Evolutionary conservation across 2,797 vertebrate species (phyloP).

Genomic region (Halcyon badia): DNA sequence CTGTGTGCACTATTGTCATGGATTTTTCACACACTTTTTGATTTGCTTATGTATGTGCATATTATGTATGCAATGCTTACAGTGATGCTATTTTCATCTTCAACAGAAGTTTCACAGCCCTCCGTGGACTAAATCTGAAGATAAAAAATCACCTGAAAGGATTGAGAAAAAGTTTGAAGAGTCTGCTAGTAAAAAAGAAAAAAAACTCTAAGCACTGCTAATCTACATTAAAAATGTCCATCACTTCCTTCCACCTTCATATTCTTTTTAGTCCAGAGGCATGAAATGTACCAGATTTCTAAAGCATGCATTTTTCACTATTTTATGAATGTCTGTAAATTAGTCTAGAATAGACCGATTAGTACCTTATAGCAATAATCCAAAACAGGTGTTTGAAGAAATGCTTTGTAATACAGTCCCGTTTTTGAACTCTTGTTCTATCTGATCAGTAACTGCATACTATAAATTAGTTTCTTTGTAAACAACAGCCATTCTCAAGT

Average conservation of each 20-base stretch:
- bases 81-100: conserved; percentile 23
- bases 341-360: conserved; percentile 72
- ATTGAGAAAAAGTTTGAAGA: conserved; percentile 53
- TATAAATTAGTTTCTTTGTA: conserved; percentile 65
- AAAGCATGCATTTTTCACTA: conserved; percentile 81
- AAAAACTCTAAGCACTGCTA: conserved; percentile 61
- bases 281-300: conserved; percentile 77
- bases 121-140: conserved; percentile 70
- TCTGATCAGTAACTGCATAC: conserved; percentile 45
- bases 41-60: background rate
- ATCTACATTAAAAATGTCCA: background rate
- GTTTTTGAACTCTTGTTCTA: conserved; percentile 55
- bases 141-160: conserved; percentile 60
- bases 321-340: conserved; percentile 82
- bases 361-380: conserved; percentile 80
- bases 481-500: conserved; percentile 17
- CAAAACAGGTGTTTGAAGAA: conserved; percentile 64
- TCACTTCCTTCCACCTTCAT: conserved; percentile 58
- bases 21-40: background rate
- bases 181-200: conserved; percentile 61
- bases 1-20: background rate
- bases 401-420: conserved; percentile 64
- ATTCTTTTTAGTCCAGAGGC: conserved; percentile 74
- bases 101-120: conserved; percentile 74
- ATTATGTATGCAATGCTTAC: background rate